phyloP scores from a whole-genome alignment of 1,140 invertebrate genomes.

The Camponotus floridanus region DNA sequence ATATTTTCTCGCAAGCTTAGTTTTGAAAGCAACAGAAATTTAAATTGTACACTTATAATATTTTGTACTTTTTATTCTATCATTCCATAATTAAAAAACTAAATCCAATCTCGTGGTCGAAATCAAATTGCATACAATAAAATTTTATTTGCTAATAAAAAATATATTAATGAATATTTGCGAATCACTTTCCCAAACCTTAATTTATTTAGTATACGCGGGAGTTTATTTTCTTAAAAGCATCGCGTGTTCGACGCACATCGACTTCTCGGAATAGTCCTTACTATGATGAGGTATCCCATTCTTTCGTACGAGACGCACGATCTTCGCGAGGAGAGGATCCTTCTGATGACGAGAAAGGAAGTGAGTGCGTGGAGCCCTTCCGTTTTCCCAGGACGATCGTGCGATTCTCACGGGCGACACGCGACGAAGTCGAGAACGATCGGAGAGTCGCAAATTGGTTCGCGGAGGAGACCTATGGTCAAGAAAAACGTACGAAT shows the following conservation, averaged over 20 bases:
- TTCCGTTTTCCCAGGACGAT: conserved; percentile 64
- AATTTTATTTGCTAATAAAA: conserved; percentile 22
- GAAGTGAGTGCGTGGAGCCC: conserved; percentile 39
- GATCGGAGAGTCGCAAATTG: conserved; percentile 34
- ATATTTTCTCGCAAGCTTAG: background rate
- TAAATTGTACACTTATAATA: background rate
- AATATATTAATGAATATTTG: background rate
- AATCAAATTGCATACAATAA: background rate
- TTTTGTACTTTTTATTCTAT: conserved; percentile 15
- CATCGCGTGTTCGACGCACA: conserved; percentile 41
- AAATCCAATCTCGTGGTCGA: background rate
- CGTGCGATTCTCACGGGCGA: conserved; percentile 61
- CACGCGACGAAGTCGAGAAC: conserved; percentile 70
- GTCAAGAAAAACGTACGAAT: conserved; percentile 21
- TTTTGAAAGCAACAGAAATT: background rate
- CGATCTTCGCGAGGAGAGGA: background rate
- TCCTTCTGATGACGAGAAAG: conserved; percentile 22
- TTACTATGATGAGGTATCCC: conserved; percentile 42
- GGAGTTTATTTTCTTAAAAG: background rate
- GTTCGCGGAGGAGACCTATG: conserved; percentile 20
- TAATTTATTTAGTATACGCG: background rate
- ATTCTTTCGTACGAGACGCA: conserved; percentile 10
- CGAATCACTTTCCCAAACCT: conserved; percentile 9
- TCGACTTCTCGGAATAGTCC: conserved; percentile 39
- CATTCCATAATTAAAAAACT: conserved; percentile 14